A percentile compares a stretch with the other conserved stretches of the same genome.
Conservation (phyloP, 2,797 vertebrate species). For the Enteromius paludinosus region DNA sequence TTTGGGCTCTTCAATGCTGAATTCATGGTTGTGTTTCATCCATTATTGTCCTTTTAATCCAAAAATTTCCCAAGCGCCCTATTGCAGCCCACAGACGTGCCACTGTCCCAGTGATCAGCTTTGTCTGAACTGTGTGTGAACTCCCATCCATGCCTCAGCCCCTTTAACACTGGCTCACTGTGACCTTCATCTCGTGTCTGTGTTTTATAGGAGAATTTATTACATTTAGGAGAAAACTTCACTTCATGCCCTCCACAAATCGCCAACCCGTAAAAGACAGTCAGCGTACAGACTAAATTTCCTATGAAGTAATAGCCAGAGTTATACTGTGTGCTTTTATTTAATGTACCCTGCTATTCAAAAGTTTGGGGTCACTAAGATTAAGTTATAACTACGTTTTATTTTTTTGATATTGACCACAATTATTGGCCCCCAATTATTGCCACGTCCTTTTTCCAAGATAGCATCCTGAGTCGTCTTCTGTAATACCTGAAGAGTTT, state of each 20-base stretch:
- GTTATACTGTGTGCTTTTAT: not conserved
- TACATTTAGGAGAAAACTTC: not conserved
- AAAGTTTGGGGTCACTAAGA: not conserved
- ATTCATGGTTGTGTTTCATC: conserved; percentile 13
- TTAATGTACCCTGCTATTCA: not conserved
- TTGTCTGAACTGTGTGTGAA: conserved; percentile 41
- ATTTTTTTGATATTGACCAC: not conserved
- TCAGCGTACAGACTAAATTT: not conserved
- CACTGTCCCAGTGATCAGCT: conserved; percentile 8
- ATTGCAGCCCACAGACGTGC: conserved; percentile 3
- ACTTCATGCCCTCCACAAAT: not conserved
- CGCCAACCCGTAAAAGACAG: not conserved
- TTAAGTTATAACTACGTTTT: too few species aligned
- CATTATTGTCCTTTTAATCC: conserved; percentile 9
- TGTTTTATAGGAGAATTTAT: not conserved
- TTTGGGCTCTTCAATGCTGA: not conserved
- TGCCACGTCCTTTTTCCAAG: too few species aligned
- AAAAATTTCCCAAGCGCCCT: not conserved
- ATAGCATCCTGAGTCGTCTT: not conserved
- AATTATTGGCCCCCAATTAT: too few species aligned
- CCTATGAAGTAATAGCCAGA: not conserved
- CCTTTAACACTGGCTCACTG: conserved; percentile 5
- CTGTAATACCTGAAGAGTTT: too few species aligned
- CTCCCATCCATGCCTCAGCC: not conserved
- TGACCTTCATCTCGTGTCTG: conserved; percentile 12